Evolutionary conservation across 2,888 invertebrate species (phyloP).

Genomic region (Mesodorylaimus sp.): DNA sequence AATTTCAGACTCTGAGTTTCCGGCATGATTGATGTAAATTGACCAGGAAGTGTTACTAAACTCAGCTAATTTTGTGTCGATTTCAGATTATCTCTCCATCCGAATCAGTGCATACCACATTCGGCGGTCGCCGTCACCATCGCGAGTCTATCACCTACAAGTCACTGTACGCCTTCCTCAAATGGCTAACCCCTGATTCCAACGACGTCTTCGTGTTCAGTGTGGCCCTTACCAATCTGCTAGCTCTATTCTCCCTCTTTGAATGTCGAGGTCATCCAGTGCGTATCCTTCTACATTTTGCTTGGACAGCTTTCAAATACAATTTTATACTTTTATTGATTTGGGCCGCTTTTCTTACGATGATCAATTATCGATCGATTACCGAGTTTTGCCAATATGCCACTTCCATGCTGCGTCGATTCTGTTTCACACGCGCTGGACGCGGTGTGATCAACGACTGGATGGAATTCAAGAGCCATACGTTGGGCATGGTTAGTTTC

Average conservation of each 20-base stretch:
- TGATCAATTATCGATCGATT: slow-evolving; percentile 33
- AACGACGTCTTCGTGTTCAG: slow-evolving; percentile 39
- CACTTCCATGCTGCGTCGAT: slow-evolving; percentile 26
- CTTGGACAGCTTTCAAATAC: slow-evolving; percentile 34
- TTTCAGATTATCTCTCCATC: background rate
- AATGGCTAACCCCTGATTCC: slow-evolving; percentile 36
- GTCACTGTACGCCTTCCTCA: slow-evolving; percentile 35
- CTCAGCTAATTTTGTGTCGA: background rate
- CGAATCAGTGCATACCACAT: background rate
- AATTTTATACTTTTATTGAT: slow-evolving; percentile 33
- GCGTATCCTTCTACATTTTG: slow-evolving; percentile 23
- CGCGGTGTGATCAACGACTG: slow-evolving; percentile 23
- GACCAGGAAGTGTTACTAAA: background rate
- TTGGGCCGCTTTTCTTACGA: slow-evolving; percentile 35
- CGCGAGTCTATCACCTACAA: slow-evolving; percentile 26
- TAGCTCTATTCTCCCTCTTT: slow-evolving; percentile 34
- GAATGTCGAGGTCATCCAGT: slow-evolving; percentile 28
- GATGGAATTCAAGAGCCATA: slow-evolving; percentile 16
- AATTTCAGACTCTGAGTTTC: no score
- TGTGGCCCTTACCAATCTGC: slow-evolving; percentile 34
- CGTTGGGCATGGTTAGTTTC: slow-evolving; percentile 16
- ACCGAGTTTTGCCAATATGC: slow-evolving; percentile 25
- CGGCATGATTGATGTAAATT: background rate
- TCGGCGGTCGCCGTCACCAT: background rate
- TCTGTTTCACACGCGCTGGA: slow-evolving; percentile 29